Base-by-base conservation (phyloP, 2,797 vertebrate species). In the Caiman crocodilus region DNA sequence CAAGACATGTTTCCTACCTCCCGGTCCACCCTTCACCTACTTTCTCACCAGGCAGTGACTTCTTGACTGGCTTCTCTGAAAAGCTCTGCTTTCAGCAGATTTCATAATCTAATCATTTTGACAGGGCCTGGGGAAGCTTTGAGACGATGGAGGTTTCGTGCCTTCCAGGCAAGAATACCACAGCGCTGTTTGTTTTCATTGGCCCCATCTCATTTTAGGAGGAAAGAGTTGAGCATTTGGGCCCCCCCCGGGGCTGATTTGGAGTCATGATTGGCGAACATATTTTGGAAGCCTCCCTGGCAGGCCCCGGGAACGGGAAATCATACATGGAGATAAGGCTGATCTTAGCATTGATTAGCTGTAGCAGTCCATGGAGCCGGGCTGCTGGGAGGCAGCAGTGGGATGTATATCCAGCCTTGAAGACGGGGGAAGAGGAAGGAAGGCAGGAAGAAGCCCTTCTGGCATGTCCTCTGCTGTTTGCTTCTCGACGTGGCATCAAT, bases 101-200 rank as follows among this genome's bases (percentile, higher is more conserved):
- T 95, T 94, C 85, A 67, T 92, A 94, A 95, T 91, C 71, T 64
- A 87, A 92, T 96, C 18, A 2, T 95, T 96, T 75, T 74, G 77
- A 59, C 61, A 67, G n/a, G 2, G 16, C 64, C 64, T 92, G 0
- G 2, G 65, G 57, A 92, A 95, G 82, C 90, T 94, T 90, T 82
- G 79, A 92, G 91, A 61, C 89, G 91, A 91, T 84, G 78, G 60
- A 93, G 90, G 93, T 94, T 92, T 91, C 67, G 74, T 95, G 84
- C 92, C 96, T 96, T 88, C 91, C 58, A 83, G 96, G 94, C 94
- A 95, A 85, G 90, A 96, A 96, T 95, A 92, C 88, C 88, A 67
- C 71, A 92, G 50, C 28, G 7, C 13, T 76, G 89, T 94, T 92
- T 94, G 90, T 91, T 88, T 94, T 87, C 56, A 82, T 95, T 86